Percentiles rank a stretch among this genome's conserved stretches.
These are phyloP conservation scores for Entomobrya proxima DNA, from an alignment of 2,888 invertebrate genomes.

Conservation along the genomic window DNA sequence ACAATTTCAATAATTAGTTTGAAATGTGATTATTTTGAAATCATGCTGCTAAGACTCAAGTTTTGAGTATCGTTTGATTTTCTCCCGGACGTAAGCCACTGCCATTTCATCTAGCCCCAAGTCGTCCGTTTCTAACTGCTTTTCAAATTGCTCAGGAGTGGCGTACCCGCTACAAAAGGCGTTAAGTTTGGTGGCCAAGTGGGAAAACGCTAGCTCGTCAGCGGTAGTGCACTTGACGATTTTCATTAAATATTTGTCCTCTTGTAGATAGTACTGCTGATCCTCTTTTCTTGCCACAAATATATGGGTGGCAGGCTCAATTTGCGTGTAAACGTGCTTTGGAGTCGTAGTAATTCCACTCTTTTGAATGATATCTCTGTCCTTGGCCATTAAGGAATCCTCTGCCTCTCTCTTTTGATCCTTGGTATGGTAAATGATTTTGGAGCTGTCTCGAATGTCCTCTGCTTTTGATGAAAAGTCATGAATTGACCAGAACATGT, in stretches of 20 bases:
- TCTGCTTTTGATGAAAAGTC: not conserved
- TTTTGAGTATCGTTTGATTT: no score
- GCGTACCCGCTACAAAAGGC: not conserved
- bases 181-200: not conserved
- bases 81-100: no score
- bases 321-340: not conserved
- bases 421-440: not conserved
- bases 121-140: not conserved
- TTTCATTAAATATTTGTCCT: not conserved
- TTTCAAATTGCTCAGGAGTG: not conserved
- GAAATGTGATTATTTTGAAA: no score
- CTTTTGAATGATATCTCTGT: not conserved
- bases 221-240: not conserved
- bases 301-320: not conserved
- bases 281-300: not conserved
- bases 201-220: not conserved
- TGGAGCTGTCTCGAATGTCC: not conserved
- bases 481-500: not conserved
- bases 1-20: no score
- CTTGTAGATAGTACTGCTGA: not conserved
- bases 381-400: not conserved
- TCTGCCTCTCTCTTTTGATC: no score
- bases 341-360: not conserved
- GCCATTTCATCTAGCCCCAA: not conserved
- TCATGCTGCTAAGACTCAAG: no score